Evolutionary conservation across 2,797 vertebrate genomes (phyloP).

Genomic region (Pipistrellus pipistrellus): DNA sequence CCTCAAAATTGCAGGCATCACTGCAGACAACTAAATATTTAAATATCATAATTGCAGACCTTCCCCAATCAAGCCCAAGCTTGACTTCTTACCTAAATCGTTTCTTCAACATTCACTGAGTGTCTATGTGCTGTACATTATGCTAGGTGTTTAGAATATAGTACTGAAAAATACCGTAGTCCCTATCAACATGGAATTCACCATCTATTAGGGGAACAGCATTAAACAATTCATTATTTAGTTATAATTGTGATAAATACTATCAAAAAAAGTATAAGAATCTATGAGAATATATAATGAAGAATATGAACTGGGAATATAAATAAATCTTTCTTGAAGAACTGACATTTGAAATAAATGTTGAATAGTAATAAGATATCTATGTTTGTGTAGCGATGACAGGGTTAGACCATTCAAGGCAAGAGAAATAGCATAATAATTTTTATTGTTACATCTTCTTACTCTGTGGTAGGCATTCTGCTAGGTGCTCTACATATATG

Average conservation of each 20-base stretch:
- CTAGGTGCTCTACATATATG: background rate
- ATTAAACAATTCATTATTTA: conserved; percentile 55
- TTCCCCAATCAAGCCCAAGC: conserved; percentile 16
- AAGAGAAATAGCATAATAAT: conserved; percentile 33
- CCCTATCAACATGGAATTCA: background rate
- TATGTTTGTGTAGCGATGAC: background rate
- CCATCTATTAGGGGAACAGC: background rate
- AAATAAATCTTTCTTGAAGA: conserved; percentile 55
- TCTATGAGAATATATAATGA: conserved; percentile 25
- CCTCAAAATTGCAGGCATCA: conserved; percentile 47
- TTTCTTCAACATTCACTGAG: background rate
- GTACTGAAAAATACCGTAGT: conserved; percentile 28
- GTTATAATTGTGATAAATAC: background rate
- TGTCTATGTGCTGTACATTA: background rate
- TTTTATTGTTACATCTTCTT: background rate
- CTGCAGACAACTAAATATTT: conserved; percentile 28
- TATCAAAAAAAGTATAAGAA: conserved; percentile 44
- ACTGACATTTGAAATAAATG: conserved; percentile 24
- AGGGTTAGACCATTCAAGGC: background rate
- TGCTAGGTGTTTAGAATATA: background rate
- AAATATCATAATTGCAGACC: background rate
- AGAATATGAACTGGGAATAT: background rate
- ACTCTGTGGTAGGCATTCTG: background rate
- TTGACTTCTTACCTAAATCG: conserved; percentile 38
- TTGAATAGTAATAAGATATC: background rate